These are phyloP conservation scores for Tonatia bakeri DNA, from an alignment of 2,113 vertebrate genomes.

Conservation along the genomic window DNA sequence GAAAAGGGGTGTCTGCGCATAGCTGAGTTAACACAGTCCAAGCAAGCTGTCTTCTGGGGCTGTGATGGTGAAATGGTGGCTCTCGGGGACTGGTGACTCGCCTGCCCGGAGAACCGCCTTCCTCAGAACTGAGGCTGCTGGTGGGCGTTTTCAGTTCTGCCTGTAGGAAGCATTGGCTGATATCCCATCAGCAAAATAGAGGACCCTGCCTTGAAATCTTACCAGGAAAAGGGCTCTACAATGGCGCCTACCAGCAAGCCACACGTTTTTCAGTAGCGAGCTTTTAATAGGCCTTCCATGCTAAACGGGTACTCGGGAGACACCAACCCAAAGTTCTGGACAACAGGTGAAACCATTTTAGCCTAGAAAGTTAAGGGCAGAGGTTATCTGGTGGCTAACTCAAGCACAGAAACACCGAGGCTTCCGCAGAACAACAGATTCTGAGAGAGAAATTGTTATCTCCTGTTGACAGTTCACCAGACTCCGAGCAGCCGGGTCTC, in stretches of 20 bases:
- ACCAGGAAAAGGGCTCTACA: background rate
- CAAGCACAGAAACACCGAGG: background rate
- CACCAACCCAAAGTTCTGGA: background rate
- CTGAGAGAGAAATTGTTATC: background rate
- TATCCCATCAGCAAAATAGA: background rate
- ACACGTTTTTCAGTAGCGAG: background rate
- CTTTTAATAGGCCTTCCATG: background rate
- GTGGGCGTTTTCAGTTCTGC: background rate
- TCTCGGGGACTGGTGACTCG: background rate
- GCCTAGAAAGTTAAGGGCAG: slow-evolving; percentile 11
- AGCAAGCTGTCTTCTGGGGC: background rate
- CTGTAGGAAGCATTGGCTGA: background rate
- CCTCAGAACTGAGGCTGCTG: background rate
- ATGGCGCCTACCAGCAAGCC: background rate
- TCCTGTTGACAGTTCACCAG: background rate
- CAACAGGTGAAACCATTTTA: background rate
- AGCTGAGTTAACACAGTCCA: background rate
- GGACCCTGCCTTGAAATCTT: background rate
- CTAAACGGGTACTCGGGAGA: background rate
- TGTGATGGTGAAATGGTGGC: background rate
- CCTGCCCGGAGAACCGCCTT: background rate
- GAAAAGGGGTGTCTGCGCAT: background rate
- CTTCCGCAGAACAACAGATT: slow-evolving; percentile 6
- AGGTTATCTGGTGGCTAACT: slow-evolving; percentile 28
- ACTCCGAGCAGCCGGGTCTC: background rate